Conservation (phyloP, 2,113 vertebrate genomes). For the Cervus canadensis region DNA sequence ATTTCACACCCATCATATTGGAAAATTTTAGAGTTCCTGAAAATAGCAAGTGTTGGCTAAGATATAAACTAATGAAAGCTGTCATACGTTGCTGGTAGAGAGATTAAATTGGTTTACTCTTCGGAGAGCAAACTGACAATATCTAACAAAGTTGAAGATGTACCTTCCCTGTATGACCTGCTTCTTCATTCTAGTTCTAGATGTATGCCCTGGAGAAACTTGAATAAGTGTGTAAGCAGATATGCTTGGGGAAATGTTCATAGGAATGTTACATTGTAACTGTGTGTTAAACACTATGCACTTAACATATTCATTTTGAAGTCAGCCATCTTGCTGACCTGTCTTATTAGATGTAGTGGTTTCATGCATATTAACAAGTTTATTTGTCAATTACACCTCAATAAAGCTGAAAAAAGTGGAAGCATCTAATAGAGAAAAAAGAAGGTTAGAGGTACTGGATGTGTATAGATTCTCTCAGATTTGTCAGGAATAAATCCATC, state of each 20-base stretch:
- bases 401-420: neutral
- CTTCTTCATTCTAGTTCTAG: neutral
- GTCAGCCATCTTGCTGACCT: neutral
- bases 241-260: rapidly evolving
- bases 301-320: neutral
- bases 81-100: neutral
- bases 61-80: neutral
- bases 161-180: neutral
- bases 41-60: neutral
- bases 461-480: neutral
- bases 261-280: neutral
- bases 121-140: neutral
- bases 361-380: neutral
- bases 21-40: neutral
- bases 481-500: neutral
- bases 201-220: neutral
- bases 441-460: neutral
- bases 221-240: neutral
- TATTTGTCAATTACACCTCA: neutral
- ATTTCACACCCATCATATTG: neutral
- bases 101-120: neutral
- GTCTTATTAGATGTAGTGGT: neutral
- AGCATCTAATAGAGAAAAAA: neutral
- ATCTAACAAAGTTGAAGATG: neutral
- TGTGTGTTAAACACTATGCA: neutral